Evolutionary conservation across 1,140 invertebrate species (phyloP).

Genomic region (Brachionus plicatilis): DNA sequence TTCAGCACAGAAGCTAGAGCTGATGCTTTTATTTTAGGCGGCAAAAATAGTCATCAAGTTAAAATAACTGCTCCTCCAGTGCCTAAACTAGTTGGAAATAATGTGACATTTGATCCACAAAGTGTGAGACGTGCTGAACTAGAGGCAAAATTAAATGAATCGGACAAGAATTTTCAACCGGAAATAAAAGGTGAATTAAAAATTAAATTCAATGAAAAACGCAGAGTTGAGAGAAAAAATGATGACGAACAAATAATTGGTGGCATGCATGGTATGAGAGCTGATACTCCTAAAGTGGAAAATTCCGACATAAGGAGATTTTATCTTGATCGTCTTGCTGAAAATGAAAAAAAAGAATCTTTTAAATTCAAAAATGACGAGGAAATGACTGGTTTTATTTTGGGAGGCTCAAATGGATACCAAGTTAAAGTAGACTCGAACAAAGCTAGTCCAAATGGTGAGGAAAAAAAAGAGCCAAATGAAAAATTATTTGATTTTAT

Average conservation of each 20-base stretch:
- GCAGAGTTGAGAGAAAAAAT: no score
- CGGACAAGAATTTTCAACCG: background rate
- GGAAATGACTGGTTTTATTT: background rate
- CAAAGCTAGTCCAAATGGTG: background rate
- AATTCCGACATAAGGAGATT: background rate
- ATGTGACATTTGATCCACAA: background rate
- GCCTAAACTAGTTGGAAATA: background rate
- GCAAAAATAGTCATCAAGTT: background rate
- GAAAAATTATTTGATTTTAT: background rate
- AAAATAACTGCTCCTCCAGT: background rate
- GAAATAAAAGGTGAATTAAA: background rate
- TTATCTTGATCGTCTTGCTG: background rate
- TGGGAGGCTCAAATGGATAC: background rate
- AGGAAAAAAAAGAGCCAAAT: background rate
- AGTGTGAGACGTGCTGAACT: background rate
- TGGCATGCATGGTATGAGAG: background rate
- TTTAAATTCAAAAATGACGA: background rate
- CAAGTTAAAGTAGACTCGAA: background rate
- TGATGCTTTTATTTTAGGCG: background rate
- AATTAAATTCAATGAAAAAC: no score
- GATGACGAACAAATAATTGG: background rate
- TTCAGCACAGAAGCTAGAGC: background rate
- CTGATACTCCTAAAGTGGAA: background rate
- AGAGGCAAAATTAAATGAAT: background rate
- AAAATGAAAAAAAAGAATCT: background rate